Evolutionary conservation across 1,140 invertebrate genomes (phyloP), one percentile per base, ranked within the genome.

Genomic region (Drosophila nebulosa): DNA sequence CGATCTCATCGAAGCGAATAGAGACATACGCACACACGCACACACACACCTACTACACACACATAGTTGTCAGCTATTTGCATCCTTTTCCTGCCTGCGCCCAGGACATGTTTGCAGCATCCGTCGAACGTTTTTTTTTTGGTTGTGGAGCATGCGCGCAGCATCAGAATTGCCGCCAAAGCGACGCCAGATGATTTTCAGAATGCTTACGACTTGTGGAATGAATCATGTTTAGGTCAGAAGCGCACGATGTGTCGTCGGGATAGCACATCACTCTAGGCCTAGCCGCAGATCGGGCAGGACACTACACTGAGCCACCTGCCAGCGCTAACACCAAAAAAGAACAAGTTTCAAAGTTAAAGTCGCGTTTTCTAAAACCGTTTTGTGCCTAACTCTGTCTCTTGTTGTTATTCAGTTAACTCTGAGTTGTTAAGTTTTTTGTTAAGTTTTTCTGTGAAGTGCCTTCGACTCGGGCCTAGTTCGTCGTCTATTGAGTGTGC

Each of bases 231-330:
- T 78, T 80, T 69, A 66, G 65, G 36, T 78, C 89, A 90, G 89
- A 90, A 90, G 89, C 79, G 72, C 81, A 78, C 76, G 89, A 89
- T 90, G 85, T 90, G 89, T 88, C 76, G 85, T 66, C 78, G 81
- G 81, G 72, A 80, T 75, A 89, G 77, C 89, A 91, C 88, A 91
- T 91, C 90, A 91, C 90, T 91, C 90, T 91, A 91, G 90, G 90
- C 90, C 90, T 91, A 91, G 90, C 90, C 90, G 84, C 84, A 83
- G 88, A 91, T 89, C 88, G 84, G 90, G 74, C 85, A 91, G 84
- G 76, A 91, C n/a, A n/a, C n/a, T n/a, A n/a, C n/a, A n/a, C n/a
- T n/a, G n/a, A n/a, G n/a, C n/a, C n/a, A n/a, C 90, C 78, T 86
- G 67, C 81, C 78, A 83, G 61, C 51, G 67, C 71, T 18, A 9